A percentile compares a stretch with the other conserved stretches of the same genome.
Evolutionary conservation across 1,140 invertebrate genomes (phyloP).

Genomic region (Eurytemora carolleeae): DNA sequence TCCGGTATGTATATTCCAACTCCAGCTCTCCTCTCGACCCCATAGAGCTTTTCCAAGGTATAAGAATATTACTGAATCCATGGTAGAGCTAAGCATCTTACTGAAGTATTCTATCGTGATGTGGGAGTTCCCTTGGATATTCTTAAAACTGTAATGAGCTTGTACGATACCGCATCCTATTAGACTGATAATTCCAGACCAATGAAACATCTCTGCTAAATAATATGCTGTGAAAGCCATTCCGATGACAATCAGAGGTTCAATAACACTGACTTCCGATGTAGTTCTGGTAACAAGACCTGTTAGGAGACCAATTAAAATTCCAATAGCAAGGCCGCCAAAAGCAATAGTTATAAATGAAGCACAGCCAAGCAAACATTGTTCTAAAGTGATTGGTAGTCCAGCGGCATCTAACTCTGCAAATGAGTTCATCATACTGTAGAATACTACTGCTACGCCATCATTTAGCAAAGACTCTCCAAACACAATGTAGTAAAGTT

Average conservation of each 20-base stretch:
- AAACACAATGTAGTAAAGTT: constrained; percentile 44
- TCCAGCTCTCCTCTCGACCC: not conserved
- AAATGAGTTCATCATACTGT: constrained; percentile 27
- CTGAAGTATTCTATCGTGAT: constrained; percentile 39
- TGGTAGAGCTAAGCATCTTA: too few species aligned
- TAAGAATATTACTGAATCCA: too few species aligned
- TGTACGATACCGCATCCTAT: constrained; percentile 31
- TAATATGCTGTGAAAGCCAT: constrained; percentile 39
- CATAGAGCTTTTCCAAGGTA: constrained; percentile 29
- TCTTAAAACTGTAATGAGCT: constrained; percentile 37
- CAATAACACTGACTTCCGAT: constrained; percentile 24
- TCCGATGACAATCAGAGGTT: constrained; percentile 37
- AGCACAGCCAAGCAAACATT: not conserved
- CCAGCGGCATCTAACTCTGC: not conserved
- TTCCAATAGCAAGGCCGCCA: not conserved
- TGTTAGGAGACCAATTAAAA: not conserved
- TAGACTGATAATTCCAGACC: constrained; percentile 36
- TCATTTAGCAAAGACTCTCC: constrained; percentile 42
- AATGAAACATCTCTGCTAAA: constrained; percentile 37
- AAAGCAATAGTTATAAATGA: not conserved
- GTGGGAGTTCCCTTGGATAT: constrained; percentile 38
- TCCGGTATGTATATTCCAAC: constrained; percentile 24
- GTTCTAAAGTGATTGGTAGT: not conserved
- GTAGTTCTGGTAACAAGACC: not conserved
- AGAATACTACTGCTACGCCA: constrained; percentile 35